These are phyloP conservation scores for Kryptolebias ocellatus DNA, from an alignment of 2,797 vertebrate species.

Conservation along the genomic window DNA sequence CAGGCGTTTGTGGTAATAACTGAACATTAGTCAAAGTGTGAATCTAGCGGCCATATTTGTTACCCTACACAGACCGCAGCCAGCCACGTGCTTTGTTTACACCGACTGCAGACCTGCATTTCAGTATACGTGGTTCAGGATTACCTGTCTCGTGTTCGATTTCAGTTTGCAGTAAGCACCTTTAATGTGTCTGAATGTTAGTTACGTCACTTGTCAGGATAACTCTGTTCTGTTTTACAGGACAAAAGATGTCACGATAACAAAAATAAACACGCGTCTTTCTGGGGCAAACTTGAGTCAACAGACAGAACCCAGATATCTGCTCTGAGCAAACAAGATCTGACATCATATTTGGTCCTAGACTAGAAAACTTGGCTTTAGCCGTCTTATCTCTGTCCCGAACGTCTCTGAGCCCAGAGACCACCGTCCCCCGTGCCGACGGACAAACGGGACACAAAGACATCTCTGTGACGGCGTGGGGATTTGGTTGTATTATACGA, in stretches of 20 bases:
- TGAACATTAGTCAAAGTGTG: too few relatives aligned
- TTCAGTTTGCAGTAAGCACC: too few relatives aligned
- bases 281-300: background rate
- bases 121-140: too few relatives aligned
- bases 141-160: too few relatives aligned
- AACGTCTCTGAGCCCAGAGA: conserved; percentile 1
- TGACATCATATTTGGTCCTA: background rate
- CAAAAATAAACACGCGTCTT: background rate
- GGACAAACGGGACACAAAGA: conserved; percentile 13
- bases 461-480: conserved; percentile 20
- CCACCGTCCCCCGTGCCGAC: background rate
- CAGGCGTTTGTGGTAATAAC: too few relatives aligned
- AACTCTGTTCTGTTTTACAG: background rate
- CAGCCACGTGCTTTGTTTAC: too few relatives aligned
- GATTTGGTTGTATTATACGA: conserved; percentile 36
- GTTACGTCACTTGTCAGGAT: too few relatives aligned
- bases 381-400: background rate
- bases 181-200: background rate
- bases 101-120: too few relatives aligned
- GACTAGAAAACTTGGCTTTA: background rate
- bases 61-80: too few relatives aligned
- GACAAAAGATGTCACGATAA: background rate
- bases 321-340: conserved; percentile 2
- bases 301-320: background rate
- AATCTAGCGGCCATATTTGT: too few relatives aligned